Evolutionary conservation across 2,888 invertebrate species (phyloP).

Genomic region (Pristionchus japonicus): DNA sequence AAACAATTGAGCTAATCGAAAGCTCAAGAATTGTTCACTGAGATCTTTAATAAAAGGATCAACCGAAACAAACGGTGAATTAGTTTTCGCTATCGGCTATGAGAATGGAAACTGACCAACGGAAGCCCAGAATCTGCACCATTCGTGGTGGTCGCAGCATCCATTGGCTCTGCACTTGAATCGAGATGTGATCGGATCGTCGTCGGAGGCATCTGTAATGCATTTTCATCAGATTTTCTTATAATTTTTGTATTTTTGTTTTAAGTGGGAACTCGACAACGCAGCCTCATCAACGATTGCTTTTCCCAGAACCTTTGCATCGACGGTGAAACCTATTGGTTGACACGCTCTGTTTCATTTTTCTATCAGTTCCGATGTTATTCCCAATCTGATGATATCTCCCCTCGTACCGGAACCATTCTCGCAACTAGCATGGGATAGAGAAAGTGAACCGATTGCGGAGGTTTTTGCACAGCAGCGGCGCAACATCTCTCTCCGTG

Average conservation of each 20-base stretch:
- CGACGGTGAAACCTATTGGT: no score
- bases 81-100: not conserved
- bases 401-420: not conserved
- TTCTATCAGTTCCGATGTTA: not conserved
- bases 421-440: not conserved
- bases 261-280: no score
- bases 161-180: slow-evolving; percentile 73
- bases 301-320: no score
- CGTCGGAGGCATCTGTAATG: slow-evolving; percentile 51
- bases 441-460: slow-evolving; percentile 6
- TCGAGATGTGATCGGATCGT: slow-evolving; percentile 62
- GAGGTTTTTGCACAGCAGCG: not conserved
- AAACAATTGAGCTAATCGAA: no score
- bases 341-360: not conserved
- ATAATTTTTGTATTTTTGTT: not conserved
- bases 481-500: not conserved
- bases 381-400: not conserved
- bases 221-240: not conserved
- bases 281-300: no score
- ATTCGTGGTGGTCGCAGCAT: slow-evolving; percentile 75
- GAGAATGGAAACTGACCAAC: slow-evolving; percentile 16
- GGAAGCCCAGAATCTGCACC: slow-evolving; percentile 71
- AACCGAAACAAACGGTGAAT: no score
- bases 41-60: no score
- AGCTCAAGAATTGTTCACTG: no score